Base-by-base conservation (phyloP, 2,888 invertebrate genomes). In the Zhengitettix transpicula region DNA sequence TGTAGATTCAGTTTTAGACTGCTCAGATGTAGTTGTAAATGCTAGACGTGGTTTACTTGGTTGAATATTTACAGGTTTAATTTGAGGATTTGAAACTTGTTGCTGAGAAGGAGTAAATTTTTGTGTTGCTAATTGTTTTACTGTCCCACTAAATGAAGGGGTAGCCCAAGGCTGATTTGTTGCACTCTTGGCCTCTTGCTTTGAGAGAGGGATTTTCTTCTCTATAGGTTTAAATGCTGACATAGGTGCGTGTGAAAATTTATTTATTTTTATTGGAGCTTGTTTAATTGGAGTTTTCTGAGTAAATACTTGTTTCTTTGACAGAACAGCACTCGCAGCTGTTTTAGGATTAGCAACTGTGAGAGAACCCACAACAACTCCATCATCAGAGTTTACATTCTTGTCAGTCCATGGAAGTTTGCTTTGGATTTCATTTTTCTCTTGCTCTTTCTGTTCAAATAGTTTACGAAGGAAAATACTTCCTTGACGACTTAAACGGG, bases 241-340 rank as follows among this genome's bases (percentile, higher is more conserved):
- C 75, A 84, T 81, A 0, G 85, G 85, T 0, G 86, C 87, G 69
- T 88, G 87, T 40, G 83, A 85, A 67, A 88, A 87, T 66, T 85
- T 81, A 69, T 86, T 86, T 0, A 85, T 69, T 61, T 75, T 64
- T 71, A 71, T 53, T 72, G 73, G 58, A n/a, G 60, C 44, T 47
- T 63, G 62, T 10, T 60, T 53, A 9, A 61, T 54, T 40, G 64
- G 59, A 52, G 64, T 58, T 63, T 54, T 40, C 11, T 62, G 61
- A 8, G 64, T 59, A 52, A 65, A 65, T 10, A 65, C 41, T n/a
- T 65, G 63, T 41, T 60, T 62, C 59, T 63, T 63, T 12, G 63
- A 56, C 41, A 58, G 55, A 9, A 63, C 62, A 1, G 62, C 57
- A 9, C 61, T 58, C 14, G 58, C 40, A 11, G 53, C 44, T 40